Percentiles rank a stretch among this genome's conserved stretches.
These are phyloP conservation scores for Bombus turneri DNA, from an alignment of 1,140 invertebrate species.

Conservation along the genomic window DNA sequence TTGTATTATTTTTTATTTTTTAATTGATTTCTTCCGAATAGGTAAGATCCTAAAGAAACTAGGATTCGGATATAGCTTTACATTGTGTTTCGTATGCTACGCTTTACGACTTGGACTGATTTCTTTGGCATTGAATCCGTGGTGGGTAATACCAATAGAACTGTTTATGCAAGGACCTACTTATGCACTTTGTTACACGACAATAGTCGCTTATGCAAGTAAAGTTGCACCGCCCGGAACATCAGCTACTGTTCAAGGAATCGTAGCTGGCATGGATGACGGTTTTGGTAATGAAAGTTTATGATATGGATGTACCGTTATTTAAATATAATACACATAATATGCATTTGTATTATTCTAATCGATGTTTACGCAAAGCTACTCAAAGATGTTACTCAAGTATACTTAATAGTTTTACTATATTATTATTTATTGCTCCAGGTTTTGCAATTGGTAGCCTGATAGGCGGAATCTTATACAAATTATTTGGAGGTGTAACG, in stretches of 20 bases:
- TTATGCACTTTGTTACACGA: constrained; percentile 90
- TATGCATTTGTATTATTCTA: background rate
- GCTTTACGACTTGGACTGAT: constrained; percentile 86
- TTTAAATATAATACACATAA: no score
- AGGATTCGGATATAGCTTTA: constrained; percentile 88
- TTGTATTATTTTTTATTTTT: background rate
- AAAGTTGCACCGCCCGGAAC: constrained; percentile 88
- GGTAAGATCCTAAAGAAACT: constrained; percentile 86
- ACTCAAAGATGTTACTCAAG: background rate
- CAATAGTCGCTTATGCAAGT: constrained; percentile 90
- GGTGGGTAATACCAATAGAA: constrained; percentile 89
- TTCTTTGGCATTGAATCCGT: constrained; percentile 87
- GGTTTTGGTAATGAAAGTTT: constrained; percentile 85
- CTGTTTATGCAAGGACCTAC: constrained; percentile 89
- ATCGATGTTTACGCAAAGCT: background rate
- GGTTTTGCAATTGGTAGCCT: constrained; percentile 86
- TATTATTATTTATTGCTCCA: constrained; percentile 63
- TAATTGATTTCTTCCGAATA: constrained; percentile 71
- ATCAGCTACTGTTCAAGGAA: constrained; percentile 91
- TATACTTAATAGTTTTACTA: background rate
- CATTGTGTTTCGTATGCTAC: constrained; percentile 88
- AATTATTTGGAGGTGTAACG: constrained; percentile 82
- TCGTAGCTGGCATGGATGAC: constrained; percentile 92
- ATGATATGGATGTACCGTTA: background rate
- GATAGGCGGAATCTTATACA: constrained; percentile 85